A percentile compares a stretch with the other conserved stretches of the same genome.
These are phyloP conservation scores for Dolichomitus sp. DNA, from an alignment of 2,888 invertebrate species.

Conservation along the genomic window DNA sequence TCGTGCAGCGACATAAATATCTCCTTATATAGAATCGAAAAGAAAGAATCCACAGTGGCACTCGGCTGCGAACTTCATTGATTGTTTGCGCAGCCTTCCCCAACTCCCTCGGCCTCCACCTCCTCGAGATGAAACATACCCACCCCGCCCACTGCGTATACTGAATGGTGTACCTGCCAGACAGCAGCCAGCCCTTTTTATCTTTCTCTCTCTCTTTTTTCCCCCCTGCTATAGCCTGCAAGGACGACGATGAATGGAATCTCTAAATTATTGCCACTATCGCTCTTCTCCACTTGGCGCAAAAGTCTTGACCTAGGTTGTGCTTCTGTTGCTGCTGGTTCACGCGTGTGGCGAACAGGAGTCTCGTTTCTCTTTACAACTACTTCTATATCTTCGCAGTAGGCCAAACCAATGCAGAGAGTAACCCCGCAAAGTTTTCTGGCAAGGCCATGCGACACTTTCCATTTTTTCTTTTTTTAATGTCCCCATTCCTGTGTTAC, in stretches of 20 bases:
- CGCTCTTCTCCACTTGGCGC: slow-evolving; percentile 64
- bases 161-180: slow-evolving; percentile 67
- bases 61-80: slow-evolving; percentile 73
- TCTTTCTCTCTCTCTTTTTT: slow-evolving; percentile 53
- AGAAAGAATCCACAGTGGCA: slow-evolving; percentile 61
- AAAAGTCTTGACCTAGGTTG: slow-evolving; percentile 74
- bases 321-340: slow-evolving; percentile 19
- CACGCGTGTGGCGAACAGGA: slow-evolving; percentile 47
- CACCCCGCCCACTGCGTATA: slow-evolving; percentile 65
- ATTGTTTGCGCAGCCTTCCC: slow-evolving; percentile 75
- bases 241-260: slow-evolving; percentile 74
- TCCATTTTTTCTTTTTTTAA: slow-evolving; percentile 40
- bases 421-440: slow-evolving; percentile 22
- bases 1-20: slow-evolving; percentile 30
- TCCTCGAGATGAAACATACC: slow-evolving; percentile 66
- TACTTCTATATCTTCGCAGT: slow-evolving; percentile 48
- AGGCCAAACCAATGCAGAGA: slow-evolving; percentile 35
- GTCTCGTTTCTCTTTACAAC: slow-evolving; percentile 44
- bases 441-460: slow-evolving; percentile 36
- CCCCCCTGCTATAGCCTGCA: slow-evolving; percentile 44
- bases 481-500: background rate
- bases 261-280: slow-evolving; percentile 75
- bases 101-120: slow-evolving; percentile 61
- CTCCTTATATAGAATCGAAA: slow-evolving; percentile 41
- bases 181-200: slow-evolving; percentile 66